Evolutionary conservation across 2,113 vertebrate genomes (phyloP).

Genomic region (Canis aureus): DNA sequence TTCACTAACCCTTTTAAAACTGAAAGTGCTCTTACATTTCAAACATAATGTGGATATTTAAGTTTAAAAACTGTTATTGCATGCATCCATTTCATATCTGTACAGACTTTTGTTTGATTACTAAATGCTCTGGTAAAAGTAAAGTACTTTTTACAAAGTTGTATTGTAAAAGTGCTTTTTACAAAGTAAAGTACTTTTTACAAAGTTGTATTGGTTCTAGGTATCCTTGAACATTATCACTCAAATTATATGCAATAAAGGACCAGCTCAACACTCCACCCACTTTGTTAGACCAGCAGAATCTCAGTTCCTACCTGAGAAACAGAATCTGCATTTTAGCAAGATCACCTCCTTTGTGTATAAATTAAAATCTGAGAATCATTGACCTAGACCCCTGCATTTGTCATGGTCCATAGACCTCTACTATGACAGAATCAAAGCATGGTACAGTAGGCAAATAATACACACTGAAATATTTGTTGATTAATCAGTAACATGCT

Average conservation of each 20-base stretch:
- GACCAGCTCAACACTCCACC: not conserved
- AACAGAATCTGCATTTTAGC: not conserved
- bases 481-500: no score
- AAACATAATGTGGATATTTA: not conserved
- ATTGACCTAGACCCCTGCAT: not conserved
- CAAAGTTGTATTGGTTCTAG: not conserved
- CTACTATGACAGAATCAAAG: no score
- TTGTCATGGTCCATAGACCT: no score
- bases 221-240: not conserved
- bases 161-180: constrained; percentile 16
- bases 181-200: constrained; percentile 22
- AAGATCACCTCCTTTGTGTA: not conserved
- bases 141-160: not conserved
- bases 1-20: not conserved
- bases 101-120: not conserved
- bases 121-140: not conserved
- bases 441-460: no score
- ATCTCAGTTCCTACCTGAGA: not conserved
- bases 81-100: not conserved
- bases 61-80: constrained; percentile 1
- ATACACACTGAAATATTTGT: no score
- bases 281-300: not conserved
- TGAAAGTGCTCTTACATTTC: not conserved
- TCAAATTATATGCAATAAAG: not conserved
- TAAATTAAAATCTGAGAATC: not conserved